Evolutionary conservation across 2,888 invertebrate genomes (phyloP).

Genomic region (Calliscelio sp.): DNA sequence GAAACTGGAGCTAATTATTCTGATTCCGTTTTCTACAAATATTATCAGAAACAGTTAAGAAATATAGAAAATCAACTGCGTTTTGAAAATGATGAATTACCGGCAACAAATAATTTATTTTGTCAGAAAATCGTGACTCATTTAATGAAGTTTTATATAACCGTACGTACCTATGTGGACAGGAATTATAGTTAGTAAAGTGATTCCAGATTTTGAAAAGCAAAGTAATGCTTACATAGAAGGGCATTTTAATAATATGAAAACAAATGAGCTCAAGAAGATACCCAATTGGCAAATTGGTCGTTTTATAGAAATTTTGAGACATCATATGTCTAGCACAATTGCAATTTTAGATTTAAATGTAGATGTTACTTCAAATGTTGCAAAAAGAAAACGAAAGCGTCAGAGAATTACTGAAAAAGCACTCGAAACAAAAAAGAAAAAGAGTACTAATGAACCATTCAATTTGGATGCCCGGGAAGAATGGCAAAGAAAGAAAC

Average conservation of each 20-base stretch:
- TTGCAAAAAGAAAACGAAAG: background rate
- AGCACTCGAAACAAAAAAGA: background rate
- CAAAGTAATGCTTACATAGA: slow-evolving; percentile 7
- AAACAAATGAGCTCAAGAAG: background rate
- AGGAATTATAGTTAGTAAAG: background rate
- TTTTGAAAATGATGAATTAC: too few species aligned
- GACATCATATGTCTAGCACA: background rate
- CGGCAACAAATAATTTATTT: too few species aligned
- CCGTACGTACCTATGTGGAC: background rate
- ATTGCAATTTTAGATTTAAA: slow-evolving; percentile 1
- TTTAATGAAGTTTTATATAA: too few species aligned
- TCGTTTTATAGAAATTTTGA: background rate
- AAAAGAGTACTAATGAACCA: background rate
- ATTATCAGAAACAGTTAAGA: too few species aligned
- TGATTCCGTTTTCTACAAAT: slow-evolving; percentile 4
- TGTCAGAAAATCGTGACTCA: too few species aligned
- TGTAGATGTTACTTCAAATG: slow-evolving; percentile 16
- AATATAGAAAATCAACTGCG: too few species aligned
- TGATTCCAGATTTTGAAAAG: background rate
- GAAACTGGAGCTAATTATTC: background rate
- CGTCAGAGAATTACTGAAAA: background rate
- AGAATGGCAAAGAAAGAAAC: background rate
- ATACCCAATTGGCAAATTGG: background rate
- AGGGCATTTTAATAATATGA: slow-evolving; percentile 25
- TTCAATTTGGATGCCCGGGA: slow-evolving; percentile 1